Evolutionary conservation across 2,797 vertebrate species (phyloP), one percentile per base, ranked within the genome.

Genomic region (Sebastes matsubarae): DNA sequence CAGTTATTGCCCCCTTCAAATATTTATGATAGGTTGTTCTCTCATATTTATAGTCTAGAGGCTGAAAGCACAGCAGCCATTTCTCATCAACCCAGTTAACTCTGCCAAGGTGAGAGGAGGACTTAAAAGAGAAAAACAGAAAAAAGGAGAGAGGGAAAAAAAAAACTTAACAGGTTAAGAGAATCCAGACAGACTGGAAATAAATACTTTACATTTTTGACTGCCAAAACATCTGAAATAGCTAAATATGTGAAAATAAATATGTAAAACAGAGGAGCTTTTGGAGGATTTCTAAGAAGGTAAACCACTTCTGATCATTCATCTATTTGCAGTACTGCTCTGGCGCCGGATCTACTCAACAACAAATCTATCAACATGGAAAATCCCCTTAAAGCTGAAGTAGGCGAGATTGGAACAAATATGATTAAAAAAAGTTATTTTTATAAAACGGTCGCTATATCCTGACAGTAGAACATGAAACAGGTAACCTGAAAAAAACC

Each of bases 11-110:
- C 72, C 34, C 77, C 54, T 75, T 94, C 77, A 92, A 89, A 92
- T 91, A 89, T 92, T 66, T 84, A 91, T 89, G 68, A 86, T 68
- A 80, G 60, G 66, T 75, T 82, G 74, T 83, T 90, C 34, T 73
- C 71, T 82, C 60, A 83, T 81, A 85, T 88, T 82, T 87, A 89
- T 89, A 78, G 85, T 75, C 32, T 34, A 32, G 30, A 81, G 38
- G 54, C 58, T 64, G 20, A 72, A 72, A 78, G 79, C 30, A 67
- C 61, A 54, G 59, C 66, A 79, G 65, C 20, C 52, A 82, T 84
- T 88, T 77, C 77, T 90, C 67, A 81, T 77, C 68, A 74, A 60
- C 12, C 63, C 59, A 20, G 57, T 67, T 76, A 65, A 54, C 57
- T 69, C 42, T 80, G 75, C 67, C 73, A 85, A 72, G 22, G 65